Evolutionary conservation across 2,113 vertebrate genomes (phyloP).

Genomic region (Ailuropoda melanoleuca): DNA sequence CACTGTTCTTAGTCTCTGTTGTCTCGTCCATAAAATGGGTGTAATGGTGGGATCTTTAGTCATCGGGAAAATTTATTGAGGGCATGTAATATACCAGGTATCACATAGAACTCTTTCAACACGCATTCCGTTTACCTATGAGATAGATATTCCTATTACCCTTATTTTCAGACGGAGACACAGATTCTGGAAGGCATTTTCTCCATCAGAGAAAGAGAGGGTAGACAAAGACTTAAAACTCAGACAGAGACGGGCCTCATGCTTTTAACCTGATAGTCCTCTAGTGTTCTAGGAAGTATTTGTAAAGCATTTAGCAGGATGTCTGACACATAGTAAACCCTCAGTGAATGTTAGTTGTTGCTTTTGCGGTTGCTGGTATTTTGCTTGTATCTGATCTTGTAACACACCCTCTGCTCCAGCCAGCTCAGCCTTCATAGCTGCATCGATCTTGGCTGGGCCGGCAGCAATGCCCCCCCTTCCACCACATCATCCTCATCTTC

Average conservation of each 20-base stretch:
- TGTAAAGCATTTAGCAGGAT: not conserved
- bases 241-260: not conserved
- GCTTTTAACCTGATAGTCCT: not conserved
- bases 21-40: not conserved
- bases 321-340: not conserved
- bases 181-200: not conserved
- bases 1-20: not conserved
- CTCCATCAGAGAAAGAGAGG: not conserved
- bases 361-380: not conserved
- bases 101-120: too few relatives aligned
- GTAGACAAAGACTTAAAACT: not conserved
- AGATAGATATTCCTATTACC: not conserved
- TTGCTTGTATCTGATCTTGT: not conserved
- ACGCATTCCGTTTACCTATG: not conserved
- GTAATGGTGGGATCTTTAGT: too few relatives aligned
- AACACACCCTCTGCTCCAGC: not conserved
- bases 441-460: not conserved
- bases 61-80: not conserved
- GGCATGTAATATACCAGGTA: not conserved
- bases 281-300: not conserved
- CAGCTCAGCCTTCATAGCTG: not conserved
- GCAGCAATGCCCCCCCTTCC: not conserved
- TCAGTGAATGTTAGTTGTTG: not conserved
- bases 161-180: not conserved
- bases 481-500: not conserved